These are phyloP conservation scores for Rotaria macrura DNA, from an alignment of 2,888 invertebrate species.

Conservation along the genomic window DNA sequence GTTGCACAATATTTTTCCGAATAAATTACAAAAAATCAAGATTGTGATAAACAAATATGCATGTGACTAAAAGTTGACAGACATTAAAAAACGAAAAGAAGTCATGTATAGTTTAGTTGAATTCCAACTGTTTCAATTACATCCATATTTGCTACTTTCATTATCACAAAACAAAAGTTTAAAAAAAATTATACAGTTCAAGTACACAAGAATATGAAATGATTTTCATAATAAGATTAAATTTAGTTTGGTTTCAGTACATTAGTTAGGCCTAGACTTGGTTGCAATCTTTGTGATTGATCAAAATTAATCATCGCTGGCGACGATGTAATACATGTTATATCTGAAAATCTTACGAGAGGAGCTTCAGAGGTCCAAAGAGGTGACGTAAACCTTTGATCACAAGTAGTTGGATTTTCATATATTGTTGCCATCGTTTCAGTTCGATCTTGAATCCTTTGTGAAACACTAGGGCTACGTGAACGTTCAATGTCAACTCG, in stretches of 20 bases:
- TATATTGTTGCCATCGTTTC: background rate
- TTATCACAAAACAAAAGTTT: background rate
- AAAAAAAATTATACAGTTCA: background rate
- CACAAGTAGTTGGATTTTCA: background rate
- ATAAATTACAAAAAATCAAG: background rate
- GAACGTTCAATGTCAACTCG: background rate
- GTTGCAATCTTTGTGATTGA: background rate
- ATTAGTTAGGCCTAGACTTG: background rate
- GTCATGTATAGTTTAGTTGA: background rate
- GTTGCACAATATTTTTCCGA: background rate
- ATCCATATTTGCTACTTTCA: background rate
- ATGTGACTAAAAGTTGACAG: too few relatives aligned
- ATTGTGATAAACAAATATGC: background rate
- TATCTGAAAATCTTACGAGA: background rate
- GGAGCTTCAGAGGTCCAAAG: background rate
- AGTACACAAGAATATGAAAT: background rate
- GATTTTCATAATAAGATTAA: background rate
- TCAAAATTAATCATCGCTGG: background rate
- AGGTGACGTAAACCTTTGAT: background rate
- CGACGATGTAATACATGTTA: background rate
- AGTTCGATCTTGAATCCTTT: background rate
- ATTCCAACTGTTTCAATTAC: background rate
- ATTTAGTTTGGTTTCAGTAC: background rate
- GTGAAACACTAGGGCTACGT: background rate
- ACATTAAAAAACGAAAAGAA: too few relatives aligned